Conservation (phyloP, 2,113 vertebrate genomes). For the Noturus placidus region DNA sequence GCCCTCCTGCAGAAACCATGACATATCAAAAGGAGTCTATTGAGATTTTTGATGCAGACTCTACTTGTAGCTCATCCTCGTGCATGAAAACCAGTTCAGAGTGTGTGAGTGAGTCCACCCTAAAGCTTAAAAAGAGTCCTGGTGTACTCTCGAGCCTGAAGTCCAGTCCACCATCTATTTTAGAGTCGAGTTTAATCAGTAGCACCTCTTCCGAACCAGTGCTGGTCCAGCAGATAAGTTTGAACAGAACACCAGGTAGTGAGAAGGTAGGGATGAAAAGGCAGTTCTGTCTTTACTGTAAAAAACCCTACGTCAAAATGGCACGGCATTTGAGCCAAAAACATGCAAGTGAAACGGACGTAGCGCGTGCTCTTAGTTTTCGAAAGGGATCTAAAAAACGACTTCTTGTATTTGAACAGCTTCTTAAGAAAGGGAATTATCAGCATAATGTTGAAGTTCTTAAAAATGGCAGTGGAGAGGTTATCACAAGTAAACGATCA, state of each 20-base stretch:
- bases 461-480: slow-evolving; percentile 18
- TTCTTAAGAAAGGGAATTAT: slow-evolving; percentile 32
- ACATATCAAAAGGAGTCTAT: not conserved
- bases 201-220: not conserved
- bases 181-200: not conserved
- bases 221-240: not conserved
- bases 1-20: not conserved
- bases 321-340: slow-evolving; percentile 21
- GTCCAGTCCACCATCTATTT: not conserved
- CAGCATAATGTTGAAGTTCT: slow-evolving; percentile 32
- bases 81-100: not conserved
- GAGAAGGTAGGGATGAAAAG: not conserved
- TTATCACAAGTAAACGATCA: not conserved
- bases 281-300: slow-evolving; percentile 28
- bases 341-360: slow-evolving; percentile 25
- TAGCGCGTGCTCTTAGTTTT: slow-evolving; percentile 23
- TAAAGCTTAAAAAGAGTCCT: not conserved
- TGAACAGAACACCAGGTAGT: not conserved
- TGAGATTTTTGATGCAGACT: not conserved
- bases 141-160: not conserved
- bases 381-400: slow-evolving; percentile 21
- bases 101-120: not conserved
- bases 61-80: not conserved
- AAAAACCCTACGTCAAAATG: slow-evolving; percentile 28
- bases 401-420: not conserved